These are phyloP conservation scores for Stegana nigrithorax DNA, from an alignment of 2,888 invertebrate species.

Conservation along the genomic window DNA sequence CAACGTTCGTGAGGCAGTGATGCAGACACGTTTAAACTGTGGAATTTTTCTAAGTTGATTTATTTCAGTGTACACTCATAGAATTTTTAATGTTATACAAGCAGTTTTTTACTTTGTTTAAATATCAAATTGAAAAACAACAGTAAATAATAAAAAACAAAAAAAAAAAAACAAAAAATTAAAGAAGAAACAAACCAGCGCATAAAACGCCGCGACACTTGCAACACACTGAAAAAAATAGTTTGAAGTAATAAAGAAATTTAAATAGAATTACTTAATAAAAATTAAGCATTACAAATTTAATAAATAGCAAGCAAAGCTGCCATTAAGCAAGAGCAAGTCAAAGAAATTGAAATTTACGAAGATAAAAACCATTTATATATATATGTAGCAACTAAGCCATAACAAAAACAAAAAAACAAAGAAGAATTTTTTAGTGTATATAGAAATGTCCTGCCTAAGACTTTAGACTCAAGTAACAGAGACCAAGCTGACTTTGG, in stretches of 20 bases:
- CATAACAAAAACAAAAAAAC: neutral
- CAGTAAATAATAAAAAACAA: conserved; percentile 1
- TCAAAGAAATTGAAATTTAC: conserved; percentile 17
- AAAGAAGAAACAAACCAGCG: conserved; percentile 8
- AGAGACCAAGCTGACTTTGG: neutral
- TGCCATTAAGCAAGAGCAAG: conserved; percentile 19
- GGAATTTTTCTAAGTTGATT: neutral
- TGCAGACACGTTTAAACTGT: no score
- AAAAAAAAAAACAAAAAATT: neutral
- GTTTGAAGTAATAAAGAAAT: neutral
- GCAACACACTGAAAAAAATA: conserved; percentile 1
- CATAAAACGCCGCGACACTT: no score
- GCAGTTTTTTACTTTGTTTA: no score
- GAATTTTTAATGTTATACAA: no score
- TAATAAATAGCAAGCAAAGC: conserved; percentile 19
- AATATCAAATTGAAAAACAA: neutral
- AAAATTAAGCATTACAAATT: no score
- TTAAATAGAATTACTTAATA: neutral
- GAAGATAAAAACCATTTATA: neutral
- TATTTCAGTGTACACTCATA: neutral
- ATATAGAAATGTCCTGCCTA: conserved; percentile 3
- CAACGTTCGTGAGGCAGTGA: no score
- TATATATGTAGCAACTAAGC: conserved; percentile 6
- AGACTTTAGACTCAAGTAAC: neutral
- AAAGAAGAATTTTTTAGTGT: conserved; percentile 7